Base-by-base conservation (phyloP, 2,888 invertebrate species). In the Acanthacorydalis orientalis region DNA sequence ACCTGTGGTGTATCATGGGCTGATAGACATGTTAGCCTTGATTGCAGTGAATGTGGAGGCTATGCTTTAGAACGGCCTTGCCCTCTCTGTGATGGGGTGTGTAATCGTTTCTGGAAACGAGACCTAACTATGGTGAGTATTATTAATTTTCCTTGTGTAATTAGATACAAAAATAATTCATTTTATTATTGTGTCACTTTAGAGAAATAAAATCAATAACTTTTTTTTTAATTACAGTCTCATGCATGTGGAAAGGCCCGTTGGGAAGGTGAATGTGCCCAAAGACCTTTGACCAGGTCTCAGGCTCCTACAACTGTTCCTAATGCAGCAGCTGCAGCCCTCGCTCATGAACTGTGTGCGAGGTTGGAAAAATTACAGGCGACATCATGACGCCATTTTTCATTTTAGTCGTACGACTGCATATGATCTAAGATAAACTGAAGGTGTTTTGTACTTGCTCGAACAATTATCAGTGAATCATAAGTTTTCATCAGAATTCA, bases 1-100 rank as follows among this genome's bases (percentile, higher is more conserved):
- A 78, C 78, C 63, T 87, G 86, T 64, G 83, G 84, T 46, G 83
- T 84, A 31, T 81, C 80, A 55, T 87, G 86, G 86, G 74, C 74
- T 56, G 80, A 83, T 58, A 77, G 80, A 56, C 83, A 85, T 61
- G 80, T 82, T 40, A 81, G 83, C 8, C 67, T 83, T 43, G 83
- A 83, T 60, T 87, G 86, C 63, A 70, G 74, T 44, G 86, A 87
- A 62, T 87, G 86, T 61, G 86, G 84, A 40, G 83, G 85, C 47
- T 86, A 83, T 59, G 78, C 82, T 48, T 68, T 84, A 58, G 72
- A 77, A 56, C 70, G 86, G 54, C 83, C 86, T 15, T 87, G 87
- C 59, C 80, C 80, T 10, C 68, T 76, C 12, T 87, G 86, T 61
- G 78, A 81, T 50, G 85, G 84, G 46, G 73, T 74, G 55, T 87